Evolutionary conservation across 2,113 vertebrate genomes (phyloP).

Genomic region (Actenoides hombroni): DNA sequence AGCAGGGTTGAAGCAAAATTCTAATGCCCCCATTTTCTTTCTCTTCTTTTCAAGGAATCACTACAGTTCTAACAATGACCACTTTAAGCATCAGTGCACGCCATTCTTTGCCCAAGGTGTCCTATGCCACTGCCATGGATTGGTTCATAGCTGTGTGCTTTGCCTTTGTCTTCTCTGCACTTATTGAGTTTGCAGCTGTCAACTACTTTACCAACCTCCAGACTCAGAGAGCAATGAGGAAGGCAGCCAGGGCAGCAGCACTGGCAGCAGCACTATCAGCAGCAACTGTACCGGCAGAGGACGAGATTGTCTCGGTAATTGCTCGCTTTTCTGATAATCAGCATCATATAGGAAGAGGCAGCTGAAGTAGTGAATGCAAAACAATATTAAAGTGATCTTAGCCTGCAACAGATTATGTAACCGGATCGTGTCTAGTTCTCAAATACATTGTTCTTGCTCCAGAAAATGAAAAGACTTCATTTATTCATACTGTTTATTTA

Average conservation of each 20-base stretch:
- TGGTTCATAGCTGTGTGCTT: constrained; percentile 99
- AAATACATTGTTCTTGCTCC: neutral
- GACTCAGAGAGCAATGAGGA: constrained; percentile 83
- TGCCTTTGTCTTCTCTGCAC: constrained; percentile 94
- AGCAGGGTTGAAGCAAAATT: neutral
- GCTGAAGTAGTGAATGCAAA: constrained; percentile 46
- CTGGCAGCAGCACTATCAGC: constrained; percentile 82
- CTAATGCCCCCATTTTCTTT: neutral
- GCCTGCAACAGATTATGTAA: constrained; percentile 73
- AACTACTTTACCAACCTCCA: constrained; percentile 98
- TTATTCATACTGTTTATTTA: constrained; percentile 1
- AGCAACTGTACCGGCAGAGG: constrained; percentile 69
- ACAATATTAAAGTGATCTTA: constrained; percentile 35
- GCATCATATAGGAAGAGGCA: constrained; percentile 71
- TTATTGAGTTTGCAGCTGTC: constrained; percentile 97
- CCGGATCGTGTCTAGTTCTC: neutral
- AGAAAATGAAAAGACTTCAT: neutral
- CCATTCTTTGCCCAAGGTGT: constrained; percentile 93
- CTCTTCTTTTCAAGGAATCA: constrained; percentile 82
- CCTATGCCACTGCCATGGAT: constrained; percentile 95
- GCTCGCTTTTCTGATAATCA: constrained; percentile 73
- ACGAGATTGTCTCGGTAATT: constrained; percentile 86
- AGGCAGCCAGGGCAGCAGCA: constrained; percentile 72
- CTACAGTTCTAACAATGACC: constrained; percentile 95
- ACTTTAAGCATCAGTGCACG: constrained; percentile 94